Percentiles rank a stretch among this genome's conserved stretches.
Conservation (phyloP, 92 coral and sea anemone species). For the Phenganax subtilis region DNA sequence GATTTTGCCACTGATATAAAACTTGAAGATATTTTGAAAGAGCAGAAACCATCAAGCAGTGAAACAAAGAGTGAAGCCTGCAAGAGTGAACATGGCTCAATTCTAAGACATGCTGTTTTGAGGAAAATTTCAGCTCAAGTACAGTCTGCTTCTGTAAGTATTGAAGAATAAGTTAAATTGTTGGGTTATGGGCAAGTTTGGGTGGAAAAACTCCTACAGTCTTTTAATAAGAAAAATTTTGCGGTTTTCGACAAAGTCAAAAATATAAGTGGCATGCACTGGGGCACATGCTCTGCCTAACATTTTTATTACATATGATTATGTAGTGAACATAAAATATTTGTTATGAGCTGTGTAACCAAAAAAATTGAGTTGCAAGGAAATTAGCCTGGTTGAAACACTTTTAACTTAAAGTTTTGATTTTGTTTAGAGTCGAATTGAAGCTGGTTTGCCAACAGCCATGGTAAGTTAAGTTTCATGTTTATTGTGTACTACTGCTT, state of each 20-base stretch:
- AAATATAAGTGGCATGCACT: not conserved
- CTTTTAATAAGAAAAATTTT: not conserved
- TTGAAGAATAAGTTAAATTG: too few species aligned
- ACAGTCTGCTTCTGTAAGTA: conserved; percentile 93
- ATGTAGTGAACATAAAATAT: too few species aligned
- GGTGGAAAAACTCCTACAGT: not conserved
- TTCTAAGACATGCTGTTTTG: conserved; percentile 74
- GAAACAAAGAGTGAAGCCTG: not conserved
- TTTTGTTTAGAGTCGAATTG: conserved; percentile 71
- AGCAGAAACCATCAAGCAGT: conserved; percentile 43
- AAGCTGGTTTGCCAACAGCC: conserved; percentile 97
- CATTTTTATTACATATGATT: too few species aligned
- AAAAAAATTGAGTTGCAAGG: not conserved
- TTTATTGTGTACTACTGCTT: too few species aligned
- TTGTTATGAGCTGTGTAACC: too few species aligned
- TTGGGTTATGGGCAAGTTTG: not conserved
- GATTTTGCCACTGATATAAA: not conserved
- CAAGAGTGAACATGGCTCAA: conserved; percentile 71
- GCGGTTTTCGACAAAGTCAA: not conserved
- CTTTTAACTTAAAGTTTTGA: not conserved
- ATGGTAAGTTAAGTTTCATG: conserved; percentile 49
- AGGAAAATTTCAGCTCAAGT: conserved; percentile 83
- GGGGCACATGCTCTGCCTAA: too few species aligned
- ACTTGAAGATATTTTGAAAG: conserved; percentile 10
- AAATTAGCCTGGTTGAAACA: not conserved